Base-by-base conservation (phyloP, 2,888 invertebrate species). In the Thera britannica region DNA sequence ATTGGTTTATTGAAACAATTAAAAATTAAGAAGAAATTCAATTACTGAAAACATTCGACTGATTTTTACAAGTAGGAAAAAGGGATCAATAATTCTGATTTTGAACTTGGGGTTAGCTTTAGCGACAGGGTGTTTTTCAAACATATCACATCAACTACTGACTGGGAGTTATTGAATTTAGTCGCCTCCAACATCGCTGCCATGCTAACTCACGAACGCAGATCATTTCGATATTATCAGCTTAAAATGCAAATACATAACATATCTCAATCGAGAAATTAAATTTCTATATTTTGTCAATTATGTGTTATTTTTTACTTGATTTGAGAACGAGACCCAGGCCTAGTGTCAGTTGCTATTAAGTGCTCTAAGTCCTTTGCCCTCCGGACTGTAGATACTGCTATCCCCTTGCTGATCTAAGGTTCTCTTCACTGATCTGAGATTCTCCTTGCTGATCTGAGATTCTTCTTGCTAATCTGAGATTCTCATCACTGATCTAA, bases 91-190 rank as follows among this genome's bases (percentile, higher is more conserved):
- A 83, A 82, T 82, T 85, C 79, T 85, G 84, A 85, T 81, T 79
- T 84, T 79, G 82, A 81, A 85, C 82, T 81, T 81, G 85, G 82
- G 81, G 79, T 78, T 83, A 85, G 83, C 80, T 84, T 80, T 84
- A 82, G 81, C 85, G 81, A 89, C 89, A 90, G 90, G 90, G 91
- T 91, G 83, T 85, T 83, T 84, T 65, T 84, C 79, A 84, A 82
- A 91, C 91, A 91, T 91, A 91, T 91, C 91, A 90, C 83, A 81
- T 41, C 62, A 64, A 67, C 70, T 68, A 61, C 65, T 60, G 64
- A 72, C 67, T 68, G 71, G 71, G 62, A 70, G 57, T 70, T 67
- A 58, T 63, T 64, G 58, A 58, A 67, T 64, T 67, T 65, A 66
- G 57, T 63, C 65, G 52, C 55, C 56, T 56, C 55, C 56, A 56